These are phyloP conservation scores for Hucho hucho DNA, from an alignment of 2,113 vertebrate genomes.

Conservation along the genomic window DNA sequence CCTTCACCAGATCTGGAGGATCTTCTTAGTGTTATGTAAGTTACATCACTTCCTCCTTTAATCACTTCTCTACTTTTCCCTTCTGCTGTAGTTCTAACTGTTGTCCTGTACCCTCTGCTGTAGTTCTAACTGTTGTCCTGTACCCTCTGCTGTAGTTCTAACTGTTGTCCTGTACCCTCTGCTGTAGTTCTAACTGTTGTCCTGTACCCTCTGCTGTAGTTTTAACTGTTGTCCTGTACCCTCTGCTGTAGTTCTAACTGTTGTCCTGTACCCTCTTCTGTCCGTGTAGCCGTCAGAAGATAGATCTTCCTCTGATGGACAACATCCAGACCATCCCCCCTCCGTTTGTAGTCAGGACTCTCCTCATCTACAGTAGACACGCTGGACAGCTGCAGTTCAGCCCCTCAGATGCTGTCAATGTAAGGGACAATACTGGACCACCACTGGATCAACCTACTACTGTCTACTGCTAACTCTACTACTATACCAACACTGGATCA, in stretches of 20 bases:
- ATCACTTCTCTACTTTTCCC: too few relatives aligned
- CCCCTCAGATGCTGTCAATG: slow-evolving; percentile 84
- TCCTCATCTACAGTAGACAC: slow-evolving; percentile 86
- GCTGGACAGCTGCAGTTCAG: slow-evolving; percentile 84
- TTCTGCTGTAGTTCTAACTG: slow-evolving; percentile 2
- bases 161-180: neutral
- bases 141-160: neutral
- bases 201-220: neutral
- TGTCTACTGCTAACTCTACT: neutral
- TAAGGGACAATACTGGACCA: slow-evolving; percentile 43
- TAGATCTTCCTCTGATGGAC: slow-evolving; percentile 86
- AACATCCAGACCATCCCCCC: slow-evolving; percentile 91
- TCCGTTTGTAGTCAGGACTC: slow-evolving; percentile 86
- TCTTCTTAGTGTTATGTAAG: slow-evolving; percentile 94
- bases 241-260: slow-evolving; percentile 1
- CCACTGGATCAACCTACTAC: neutral
- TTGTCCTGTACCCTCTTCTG: neutral
- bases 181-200: slow-evolving; percentile 7
- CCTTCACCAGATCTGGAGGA: slow-evolving; percentile 85
- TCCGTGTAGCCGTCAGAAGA: slow-evolving; percentile 84
- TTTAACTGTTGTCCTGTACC: neutral
- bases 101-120: neutral
- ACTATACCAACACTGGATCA: neutral
- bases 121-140: neutral
- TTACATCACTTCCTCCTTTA: slow-evolving; percentile 19